phyloP scores from a whole-genome alignment of 1,140 invertebrate species.

The Trigoniulus corallinus region DNA sequence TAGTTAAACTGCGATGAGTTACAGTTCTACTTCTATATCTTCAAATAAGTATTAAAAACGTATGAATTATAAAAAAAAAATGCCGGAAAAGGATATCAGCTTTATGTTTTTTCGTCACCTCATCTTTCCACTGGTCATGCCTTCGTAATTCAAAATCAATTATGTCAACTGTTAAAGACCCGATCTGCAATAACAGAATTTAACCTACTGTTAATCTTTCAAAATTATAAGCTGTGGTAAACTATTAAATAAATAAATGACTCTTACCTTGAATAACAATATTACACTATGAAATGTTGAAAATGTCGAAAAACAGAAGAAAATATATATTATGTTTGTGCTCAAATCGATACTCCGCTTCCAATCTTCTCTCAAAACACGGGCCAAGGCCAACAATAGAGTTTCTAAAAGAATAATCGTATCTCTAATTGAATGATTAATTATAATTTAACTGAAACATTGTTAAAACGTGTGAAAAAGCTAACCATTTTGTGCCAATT shows the following conservation, averaged over 20 bases:
- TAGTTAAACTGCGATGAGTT: no score
- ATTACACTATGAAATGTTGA: conserved; percentile 87
- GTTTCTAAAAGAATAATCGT: conserved; percentile 54
- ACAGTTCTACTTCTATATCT: no score
- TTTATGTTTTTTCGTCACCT: conserved; percentile 42
- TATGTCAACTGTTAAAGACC: conserved; percentile 88
- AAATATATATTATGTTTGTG: conserved; percentile 91
- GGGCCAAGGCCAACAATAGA: conserved; percentile 80
- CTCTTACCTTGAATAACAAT: conserved; percentile 61
- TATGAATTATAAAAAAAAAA: no score
- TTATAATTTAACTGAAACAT: conserved; percentile 2
- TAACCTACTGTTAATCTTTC: conserved; percentile 3
- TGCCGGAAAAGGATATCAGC: conserved; percentile 27
- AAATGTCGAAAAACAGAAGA: conserved; percentile 96
- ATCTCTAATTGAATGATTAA: background rate
- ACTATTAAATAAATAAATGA: background rate
- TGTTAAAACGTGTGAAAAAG: no score
- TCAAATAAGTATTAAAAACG: no score
- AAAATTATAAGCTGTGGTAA: background rate
- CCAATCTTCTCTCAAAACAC: conserved; percentile 93
- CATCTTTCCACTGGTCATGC: conserved; percentile 83
- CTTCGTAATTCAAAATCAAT: conserved; percentile 84
- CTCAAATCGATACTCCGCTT: conserved; percentile 87
- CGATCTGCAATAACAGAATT: conserved; percentile 49
- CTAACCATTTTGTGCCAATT: conserved; percentile 76